These are phyloP conservation scores for Cotesia vestalis DNA, from an alignment of 1,140 invertebrate species.

Conservation along the genomic window DNA sequence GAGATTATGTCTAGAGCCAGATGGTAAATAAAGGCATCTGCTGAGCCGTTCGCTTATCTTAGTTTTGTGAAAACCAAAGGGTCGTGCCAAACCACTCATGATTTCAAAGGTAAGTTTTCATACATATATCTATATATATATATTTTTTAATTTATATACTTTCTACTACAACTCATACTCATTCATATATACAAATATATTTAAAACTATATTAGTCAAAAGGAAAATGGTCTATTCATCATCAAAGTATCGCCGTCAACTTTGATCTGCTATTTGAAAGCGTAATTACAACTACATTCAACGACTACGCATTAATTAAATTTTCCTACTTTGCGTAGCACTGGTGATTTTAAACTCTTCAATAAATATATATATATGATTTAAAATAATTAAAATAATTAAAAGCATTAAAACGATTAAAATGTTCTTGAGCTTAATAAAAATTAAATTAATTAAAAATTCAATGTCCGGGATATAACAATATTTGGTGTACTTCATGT, in stretches of 20 bases:
- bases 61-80: constrained; percentile 45
- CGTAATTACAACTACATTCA: background rate
- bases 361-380: too few relatives aligned
- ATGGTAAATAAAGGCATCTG: constrained; percentile 55
- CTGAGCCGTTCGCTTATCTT: constrained; percentile 48
- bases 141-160: too few relatives aligned
- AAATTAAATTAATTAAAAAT: too few relatives aligned
- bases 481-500: too few relatives aligned
- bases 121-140: background rate
- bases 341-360: too few relatives aligned
- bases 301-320: background rate
- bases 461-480: too few relatives aligned
- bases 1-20: constrained; percentile 52
- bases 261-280: constrained; percentile 4
- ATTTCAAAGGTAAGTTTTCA: constrained; percentile 55
- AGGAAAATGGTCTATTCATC: background rate
- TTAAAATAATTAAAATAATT: too few relatives aligned
- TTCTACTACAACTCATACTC: background rate
- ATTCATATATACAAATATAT: background rate
- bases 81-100: constrained; percentile 52
- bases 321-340: too few relatives aligned
- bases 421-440: too few relatives aligned
- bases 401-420: too few relatives aligned
- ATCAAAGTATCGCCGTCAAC: background rate
- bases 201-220: background rate